phyloP scores from a whole-genome alignment of 2,113 vertebrate genomes.

The Grantiella picta region DNA sequence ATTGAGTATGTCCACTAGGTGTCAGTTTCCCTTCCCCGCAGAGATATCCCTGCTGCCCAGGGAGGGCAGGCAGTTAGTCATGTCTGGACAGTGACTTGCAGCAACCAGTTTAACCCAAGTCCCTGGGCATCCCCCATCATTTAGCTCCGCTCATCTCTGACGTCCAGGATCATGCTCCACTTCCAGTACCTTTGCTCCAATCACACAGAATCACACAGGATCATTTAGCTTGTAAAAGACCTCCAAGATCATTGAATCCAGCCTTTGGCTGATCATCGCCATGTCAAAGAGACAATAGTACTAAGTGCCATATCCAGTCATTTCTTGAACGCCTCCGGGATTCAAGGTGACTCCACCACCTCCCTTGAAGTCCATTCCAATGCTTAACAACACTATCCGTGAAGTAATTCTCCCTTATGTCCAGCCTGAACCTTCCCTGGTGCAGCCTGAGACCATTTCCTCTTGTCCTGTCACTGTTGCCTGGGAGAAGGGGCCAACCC shows the following conservation, averaged over 20 bases:
- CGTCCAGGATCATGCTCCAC: neutral
- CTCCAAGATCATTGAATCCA: accelerated
- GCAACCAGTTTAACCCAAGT: neutral
- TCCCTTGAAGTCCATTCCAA: neutral
- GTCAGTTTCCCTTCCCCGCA: neutral
- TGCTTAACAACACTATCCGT: neutral
- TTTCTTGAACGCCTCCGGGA: neutral
- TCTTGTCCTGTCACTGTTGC: neutral
- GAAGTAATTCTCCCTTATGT: neutral
- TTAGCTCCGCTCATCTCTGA: neutral
- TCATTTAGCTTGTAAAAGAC: neutral
- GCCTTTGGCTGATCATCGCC: neutral
- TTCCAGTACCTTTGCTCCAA: neutral
- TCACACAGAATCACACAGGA: neutral
- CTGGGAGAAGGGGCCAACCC: neutral
- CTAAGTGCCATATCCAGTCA: accelerated
- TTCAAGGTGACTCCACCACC: neutral
- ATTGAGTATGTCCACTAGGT: accelerated
- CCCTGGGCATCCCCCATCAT: accelerated
- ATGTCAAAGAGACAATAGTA: neutral
- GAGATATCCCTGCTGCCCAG: neutral
- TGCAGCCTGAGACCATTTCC: neutral
- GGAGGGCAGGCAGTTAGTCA: neutral
- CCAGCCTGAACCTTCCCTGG: neutral
- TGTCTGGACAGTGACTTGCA: neutral